These are phyloP conservation scores for Cariama cristata DNA, from an alignment of 2,113 vertebrate genomes.

Conservation along the genomic window DNA sequence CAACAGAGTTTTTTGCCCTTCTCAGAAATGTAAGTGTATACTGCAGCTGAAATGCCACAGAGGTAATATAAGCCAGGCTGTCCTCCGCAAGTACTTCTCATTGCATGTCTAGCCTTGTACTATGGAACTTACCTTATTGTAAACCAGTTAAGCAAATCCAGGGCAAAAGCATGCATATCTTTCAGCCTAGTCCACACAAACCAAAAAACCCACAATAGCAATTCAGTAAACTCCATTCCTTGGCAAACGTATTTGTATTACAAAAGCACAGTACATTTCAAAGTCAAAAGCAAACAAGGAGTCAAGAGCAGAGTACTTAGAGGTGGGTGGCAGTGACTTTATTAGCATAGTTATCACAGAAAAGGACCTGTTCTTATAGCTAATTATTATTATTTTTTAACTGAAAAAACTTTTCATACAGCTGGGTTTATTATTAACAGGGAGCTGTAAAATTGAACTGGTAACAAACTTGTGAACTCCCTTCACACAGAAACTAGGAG, in stretches of 20 bases:
- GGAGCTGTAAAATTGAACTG: not conserved
- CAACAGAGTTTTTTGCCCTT: not conserved
- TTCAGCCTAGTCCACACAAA: not conserved
- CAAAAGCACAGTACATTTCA: not conserved
- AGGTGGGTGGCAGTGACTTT: not conserved
- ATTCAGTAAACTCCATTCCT: not conserved
- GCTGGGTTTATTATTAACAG: not conserved
- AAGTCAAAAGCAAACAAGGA: constrained; percentile 39
- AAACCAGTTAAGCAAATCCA: constrained; percentile 13
- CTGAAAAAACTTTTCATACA: not conserved
- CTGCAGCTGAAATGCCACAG: not conserved
- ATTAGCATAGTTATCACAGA: not conserved
- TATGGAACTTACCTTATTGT: not conserved
- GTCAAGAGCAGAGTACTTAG: not conserved
- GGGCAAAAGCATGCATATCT: not conserved
- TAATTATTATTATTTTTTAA: not conserved
- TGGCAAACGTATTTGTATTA: not conserved
- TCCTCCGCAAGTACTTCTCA: not conserved
- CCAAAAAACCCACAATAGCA: not conserved
- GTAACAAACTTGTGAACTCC: not conserved
- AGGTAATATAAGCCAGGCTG: not conserved
- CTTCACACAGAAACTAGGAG: not conserved
- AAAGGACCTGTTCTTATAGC: not conserved
- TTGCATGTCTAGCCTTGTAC: constrained; percentile 11
- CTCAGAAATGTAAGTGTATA: not conserved